A percentile compares a stretch with the other conserved stretches of the same genome.
Conservation (phyloP, 2,797 vertebrate genomes). For the Siniperca undulata region DNA sequence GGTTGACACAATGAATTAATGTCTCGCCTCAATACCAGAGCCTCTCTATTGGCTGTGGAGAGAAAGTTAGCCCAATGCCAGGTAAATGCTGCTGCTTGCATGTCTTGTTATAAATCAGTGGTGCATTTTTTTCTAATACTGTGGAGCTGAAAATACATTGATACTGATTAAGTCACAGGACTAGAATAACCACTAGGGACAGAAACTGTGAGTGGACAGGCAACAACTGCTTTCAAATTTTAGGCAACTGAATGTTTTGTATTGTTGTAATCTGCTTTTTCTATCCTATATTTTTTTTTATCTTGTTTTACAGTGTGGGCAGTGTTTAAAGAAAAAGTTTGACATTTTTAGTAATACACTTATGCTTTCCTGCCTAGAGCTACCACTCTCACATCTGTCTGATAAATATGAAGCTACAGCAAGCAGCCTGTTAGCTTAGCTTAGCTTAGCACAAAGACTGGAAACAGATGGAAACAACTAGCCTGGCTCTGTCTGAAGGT, state of each 20-base stretch:
- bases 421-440: background rate
- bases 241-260: constrained; percentile 11
- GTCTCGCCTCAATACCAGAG: constrained; percentile 85
- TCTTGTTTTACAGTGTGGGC: constrained; percentile 2
- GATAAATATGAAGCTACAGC: background rate
- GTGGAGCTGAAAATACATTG: constrained; percentile 47
- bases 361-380: background rate
- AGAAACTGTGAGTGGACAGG: constrained; percentile 10
- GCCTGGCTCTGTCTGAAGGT: background rate
- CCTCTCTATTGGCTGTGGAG: constrained; percentile 80
- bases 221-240: constrained; percentile 12
- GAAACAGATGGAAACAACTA: background rate
- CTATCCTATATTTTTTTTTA: background rate
- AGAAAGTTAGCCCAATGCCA: constrained; percentile 78
- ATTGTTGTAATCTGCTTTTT: background rate
- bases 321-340: background rate
- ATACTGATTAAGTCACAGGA: constrained; percentile 52
- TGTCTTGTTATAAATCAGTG: constrained; percentile 79
- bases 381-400: background rate
- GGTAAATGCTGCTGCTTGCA: constrained; percentile 78
- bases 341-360: background rate
- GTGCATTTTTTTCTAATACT: constrained; percentile 74
- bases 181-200: constrained; percentile 27
- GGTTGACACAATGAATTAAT: constrained; percentile 89
- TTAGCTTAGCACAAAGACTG: background rate